phyloP scores from a whole-genome alignment of 2,888 invertebrate species.

The Ptychoptera contaminata region DNA sequence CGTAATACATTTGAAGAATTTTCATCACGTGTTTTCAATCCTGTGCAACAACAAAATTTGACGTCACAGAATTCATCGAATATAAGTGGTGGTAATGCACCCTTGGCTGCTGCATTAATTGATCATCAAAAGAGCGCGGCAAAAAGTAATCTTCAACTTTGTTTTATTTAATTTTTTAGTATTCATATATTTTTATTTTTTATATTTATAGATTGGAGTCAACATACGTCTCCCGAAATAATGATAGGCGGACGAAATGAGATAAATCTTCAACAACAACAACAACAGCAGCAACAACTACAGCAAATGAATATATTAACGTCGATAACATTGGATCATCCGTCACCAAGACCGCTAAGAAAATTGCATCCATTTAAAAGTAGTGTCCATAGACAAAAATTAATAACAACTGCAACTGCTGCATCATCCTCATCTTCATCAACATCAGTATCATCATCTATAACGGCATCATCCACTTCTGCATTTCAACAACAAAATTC shows the following conservation, averaged over 20 bases:
- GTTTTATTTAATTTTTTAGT: background rate
- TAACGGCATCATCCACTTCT: background rate
- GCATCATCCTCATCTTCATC: conserved; percentile 10
- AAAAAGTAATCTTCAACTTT: conserved; percentile 16
- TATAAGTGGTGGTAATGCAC: conserved; percentile 20
- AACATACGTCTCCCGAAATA: conserved; percentile 21
- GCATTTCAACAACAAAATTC: background rate
- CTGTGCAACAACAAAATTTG: conserved; percentile 32
- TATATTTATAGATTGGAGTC: conserved; percentile 24
- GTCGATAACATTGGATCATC: conserved; percentile 22
- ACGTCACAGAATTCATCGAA: background rate
- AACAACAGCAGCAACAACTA: conserved; percentile 5
- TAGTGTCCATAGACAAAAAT: conserved; percentile 18
- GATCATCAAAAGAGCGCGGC: conserved; percentile 33
- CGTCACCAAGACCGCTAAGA: conserved; percentile 25
- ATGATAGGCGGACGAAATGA: conserved; percentile 12
- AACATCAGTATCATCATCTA: conserved; percentile 8
- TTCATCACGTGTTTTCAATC: conserved; percentile 53
- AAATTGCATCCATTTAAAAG: conserved; percentile 26
- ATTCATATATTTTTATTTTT: background rate
- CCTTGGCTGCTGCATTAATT: conserved; percentile 41
- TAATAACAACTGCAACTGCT: conserved; percentile 12
- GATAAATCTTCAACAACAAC: conserved; percentile 18
- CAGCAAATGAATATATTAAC: conserved; percentile 14
- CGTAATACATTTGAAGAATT: conserved; percentile 85